phyloP scores from a whole-genome alignment of 2,888 invertebrate genomes.

The Apamea epomidion region DNA sequence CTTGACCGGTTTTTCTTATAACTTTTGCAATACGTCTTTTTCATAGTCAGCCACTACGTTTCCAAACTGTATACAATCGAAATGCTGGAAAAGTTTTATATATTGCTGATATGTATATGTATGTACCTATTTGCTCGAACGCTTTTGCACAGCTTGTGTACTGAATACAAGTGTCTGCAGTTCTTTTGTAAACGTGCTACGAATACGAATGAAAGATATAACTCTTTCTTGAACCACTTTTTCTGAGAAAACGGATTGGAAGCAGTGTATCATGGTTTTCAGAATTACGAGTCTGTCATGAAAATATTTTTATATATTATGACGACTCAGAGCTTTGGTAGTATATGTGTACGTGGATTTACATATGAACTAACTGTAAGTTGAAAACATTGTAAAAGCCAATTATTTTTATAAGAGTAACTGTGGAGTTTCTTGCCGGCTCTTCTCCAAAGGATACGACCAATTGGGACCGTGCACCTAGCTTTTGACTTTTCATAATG shows the following conservation, averaged over 20 bases:
- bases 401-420: no score
- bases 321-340: background rate
- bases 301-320: background rate
- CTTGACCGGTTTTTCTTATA: no score
- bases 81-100: background rate
- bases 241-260: background rate
- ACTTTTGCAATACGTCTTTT: constrained; percentile 12
- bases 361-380: background rate
- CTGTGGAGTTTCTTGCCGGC: no score
- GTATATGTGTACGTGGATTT: background rate
- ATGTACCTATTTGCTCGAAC: background rate
- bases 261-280: background rate
- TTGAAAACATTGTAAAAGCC: no score
- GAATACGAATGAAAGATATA: constrained; percentile 5
- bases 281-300: background rate
- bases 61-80: constrained; percentile 1
- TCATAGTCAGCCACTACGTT: background rate
- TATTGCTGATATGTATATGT: background rate
- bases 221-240: background rate
- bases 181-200: background rate
- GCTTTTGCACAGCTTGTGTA: constrained; percentile 2
- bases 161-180: constrained; percentile 8
- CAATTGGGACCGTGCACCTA: no score
- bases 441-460: no score
- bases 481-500: no score